These are phyloP conservation scores for Camponotus fellah DNA, from an alignment of 2,888 invertebrate genomes.

Conservation along the genomic window DNA sequence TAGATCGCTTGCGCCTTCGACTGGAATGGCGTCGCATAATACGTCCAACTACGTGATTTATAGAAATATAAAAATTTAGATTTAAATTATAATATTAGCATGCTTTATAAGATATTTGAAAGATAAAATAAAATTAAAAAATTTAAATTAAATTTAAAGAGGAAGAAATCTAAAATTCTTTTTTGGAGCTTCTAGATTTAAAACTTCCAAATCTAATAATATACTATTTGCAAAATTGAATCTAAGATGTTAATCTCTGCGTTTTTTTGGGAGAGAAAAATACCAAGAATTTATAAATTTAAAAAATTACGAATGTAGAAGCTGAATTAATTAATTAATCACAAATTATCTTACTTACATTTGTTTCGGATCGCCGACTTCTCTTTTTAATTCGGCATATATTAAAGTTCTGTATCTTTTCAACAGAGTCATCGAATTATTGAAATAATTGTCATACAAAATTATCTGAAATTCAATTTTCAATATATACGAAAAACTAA, in stretches of 20 bases:
- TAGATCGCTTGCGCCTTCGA: slow-evolving; percentile 70
- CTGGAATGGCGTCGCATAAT: slow-evolving; percentile 76
- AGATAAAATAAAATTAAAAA: background rate
- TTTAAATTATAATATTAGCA: background rate
- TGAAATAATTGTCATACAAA: slow-evolving; percentile 73
- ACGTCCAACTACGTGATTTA: slow-evolving; percentile 74
- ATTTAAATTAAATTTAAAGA: background rate
- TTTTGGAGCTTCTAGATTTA: background rate
- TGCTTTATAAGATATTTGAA: background rate
- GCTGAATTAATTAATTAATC: slow-evolving; percentile 3
- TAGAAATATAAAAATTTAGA: background rate
- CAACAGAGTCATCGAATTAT: slow-evolving; percentile 74
- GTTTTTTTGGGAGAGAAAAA: background rate
- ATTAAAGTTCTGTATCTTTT: slow-evolving; percentile 73
- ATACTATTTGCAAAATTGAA: background rate
- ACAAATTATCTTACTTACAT: slow-evolving; percentile 73
- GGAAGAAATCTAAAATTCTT: background rate
- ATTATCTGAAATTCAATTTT: slow-evolving; percentile 64
- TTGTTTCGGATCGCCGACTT: slow-evolving; percentile 69
- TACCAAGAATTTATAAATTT: background rate
- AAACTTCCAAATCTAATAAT: background rate
- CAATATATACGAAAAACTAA: background rate
- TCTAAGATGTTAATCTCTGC: background rate
- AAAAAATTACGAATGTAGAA: background rate
- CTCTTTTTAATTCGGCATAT: slow-evolving; percentile 66